A percentile compares a stretch with the other conserved stretches of the same genome.
phyloP scores from a whole-genome alignment of 2,888 invertebrate genomes.

The Ischnura elegans region DNA sequence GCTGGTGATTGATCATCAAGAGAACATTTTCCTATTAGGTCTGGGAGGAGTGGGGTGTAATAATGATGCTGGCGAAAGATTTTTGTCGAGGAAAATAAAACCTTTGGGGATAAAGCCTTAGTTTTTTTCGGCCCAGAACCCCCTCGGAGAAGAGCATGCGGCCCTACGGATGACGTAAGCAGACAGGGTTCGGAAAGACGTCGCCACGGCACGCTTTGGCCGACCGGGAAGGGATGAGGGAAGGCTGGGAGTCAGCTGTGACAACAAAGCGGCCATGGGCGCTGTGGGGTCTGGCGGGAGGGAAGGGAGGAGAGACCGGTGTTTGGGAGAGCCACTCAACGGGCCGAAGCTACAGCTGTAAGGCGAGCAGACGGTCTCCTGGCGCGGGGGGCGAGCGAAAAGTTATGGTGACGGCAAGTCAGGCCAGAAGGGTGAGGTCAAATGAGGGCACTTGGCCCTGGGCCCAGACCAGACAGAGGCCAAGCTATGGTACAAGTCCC shows the following conservation, averaged over 20 bases:
- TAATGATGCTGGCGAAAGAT: not conserved
- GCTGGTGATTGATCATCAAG: too few relatives aligned
- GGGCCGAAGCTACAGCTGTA: slow-evolving; percentile 37
- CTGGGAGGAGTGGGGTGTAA: too few relatives aligned
- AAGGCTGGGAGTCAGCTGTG: slow-evolving; percentile 53
- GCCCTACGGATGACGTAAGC: not conserved
- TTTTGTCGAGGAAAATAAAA: not conserved
- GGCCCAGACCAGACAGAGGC: too few relatives aligned
- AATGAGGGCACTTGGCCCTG: too few relatives aligned
- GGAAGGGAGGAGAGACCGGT: not conserved
- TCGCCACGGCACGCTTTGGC: not conserved
- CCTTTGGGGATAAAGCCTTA: not conserved
- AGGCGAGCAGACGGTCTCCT: not conserved
- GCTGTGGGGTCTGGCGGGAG: too few relatives aligned
- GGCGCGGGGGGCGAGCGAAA: not conserved
- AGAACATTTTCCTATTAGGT: not conserved
- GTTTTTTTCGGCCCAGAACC: not conserved
- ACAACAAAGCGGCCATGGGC: slow-evolving; percentile 55
- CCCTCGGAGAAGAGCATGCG: not conserved
- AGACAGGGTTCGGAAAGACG: not conserved
- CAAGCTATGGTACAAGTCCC: too few relatives aligned
- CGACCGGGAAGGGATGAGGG: not conserved
- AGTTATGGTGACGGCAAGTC: slow-evolving; percentile 18
- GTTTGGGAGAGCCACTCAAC: not conserved
- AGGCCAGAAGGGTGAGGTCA: not conserved